These are phyloP conservation scores for Malurus splendens DNA, from an alignment of 2,797 vertebrate species.

Conservation along the genomic window DNA sequence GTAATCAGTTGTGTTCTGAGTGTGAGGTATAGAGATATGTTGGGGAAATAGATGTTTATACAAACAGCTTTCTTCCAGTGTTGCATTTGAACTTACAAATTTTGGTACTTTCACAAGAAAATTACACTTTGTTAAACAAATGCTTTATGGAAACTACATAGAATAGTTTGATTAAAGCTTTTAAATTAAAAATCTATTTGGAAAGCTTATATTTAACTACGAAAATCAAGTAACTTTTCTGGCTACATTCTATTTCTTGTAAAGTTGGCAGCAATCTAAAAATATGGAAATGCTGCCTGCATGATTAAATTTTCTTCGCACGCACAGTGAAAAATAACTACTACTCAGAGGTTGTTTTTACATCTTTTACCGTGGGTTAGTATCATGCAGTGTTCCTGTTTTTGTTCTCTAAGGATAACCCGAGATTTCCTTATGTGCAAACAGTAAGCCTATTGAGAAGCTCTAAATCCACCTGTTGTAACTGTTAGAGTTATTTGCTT, in stretches of 20 bases:
- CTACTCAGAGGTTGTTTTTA: constrained; percentile 50
- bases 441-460: constrained; percentile 76
- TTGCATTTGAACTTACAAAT: not conserved
- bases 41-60: not conserved
- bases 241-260: not conserved
- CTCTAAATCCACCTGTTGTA: constrained; percentile 76
- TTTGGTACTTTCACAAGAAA: not conserved
- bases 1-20: not conserved
- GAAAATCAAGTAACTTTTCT: constrained; percentile 7
- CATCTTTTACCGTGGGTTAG: constrained; percentile 48
- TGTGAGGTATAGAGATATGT: not conserved
- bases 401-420: constrained; percentile 61
- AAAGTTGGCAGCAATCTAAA: constrained; percentile 10
- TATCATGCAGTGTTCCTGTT: constrained; percentile 56
- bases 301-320: constrained; percentile 37
- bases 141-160: not conserved
- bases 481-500: constrained; percentile 72
- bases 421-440: constrained; percentile 64
- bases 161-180: not conserved
- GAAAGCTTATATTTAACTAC: constrained; percentile 1
- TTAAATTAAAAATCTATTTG: not conserved
- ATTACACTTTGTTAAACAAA: not conserved
- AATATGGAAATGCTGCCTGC: constrained; percentile 11
- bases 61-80: not conserved
- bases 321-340: constrained; percentile 28